Evolutionary conservation across 2,113 vertebrate species (phyloP).

Genomic region (Ammospiza caudacuta): DNA sequence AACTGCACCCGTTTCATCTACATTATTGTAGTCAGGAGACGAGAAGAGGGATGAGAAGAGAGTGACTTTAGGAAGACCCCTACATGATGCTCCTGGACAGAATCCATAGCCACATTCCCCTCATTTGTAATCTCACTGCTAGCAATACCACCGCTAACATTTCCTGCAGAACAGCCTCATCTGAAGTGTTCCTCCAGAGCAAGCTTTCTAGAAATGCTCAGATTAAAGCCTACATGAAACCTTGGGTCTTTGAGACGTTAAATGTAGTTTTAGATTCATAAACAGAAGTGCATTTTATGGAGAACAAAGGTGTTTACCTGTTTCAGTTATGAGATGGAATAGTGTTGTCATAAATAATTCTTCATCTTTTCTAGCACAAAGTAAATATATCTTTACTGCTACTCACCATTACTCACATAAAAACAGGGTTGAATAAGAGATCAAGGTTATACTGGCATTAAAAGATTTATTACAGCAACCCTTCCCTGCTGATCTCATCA

Average conservation of each 20-base stretch:
- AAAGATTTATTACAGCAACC: not conserved
- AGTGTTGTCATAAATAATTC: not conserved
- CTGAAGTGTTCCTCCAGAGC: not conserved
- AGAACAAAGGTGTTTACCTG: not conserved
- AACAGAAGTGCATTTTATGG: not conserved
- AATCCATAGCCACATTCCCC: not conserved
- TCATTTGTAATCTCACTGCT: not conserved
- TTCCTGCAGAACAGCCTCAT: not conserved
- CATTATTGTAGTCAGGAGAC: not conserved
- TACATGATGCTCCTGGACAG: not conserved
- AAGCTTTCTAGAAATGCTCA: not conserved
- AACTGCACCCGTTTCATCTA: not conserved
- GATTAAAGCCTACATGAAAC: not conserved
- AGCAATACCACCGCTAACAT: not conserved
- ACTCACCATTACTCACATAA: not conserved
- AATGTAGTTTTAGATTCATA: not conserved
- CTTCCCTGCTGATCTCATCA: constrained; percentile 12
- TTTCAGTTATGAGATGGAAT: not conserved
- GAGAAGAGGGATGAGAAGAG: not conserved
- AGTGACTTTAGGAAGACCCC: not conserved
- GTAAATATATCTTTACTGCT: not conserved
- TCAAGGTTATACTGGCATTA: not conserved
- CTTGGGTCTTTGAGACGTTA: not conserved
- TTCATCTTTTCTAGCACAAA: not conserved
- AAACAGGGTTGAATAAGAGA: not conserved